Base-by-base conservation (phyloP, 2,888 invertebrate genomes). In the Sicus ferrugineus region DNA sequence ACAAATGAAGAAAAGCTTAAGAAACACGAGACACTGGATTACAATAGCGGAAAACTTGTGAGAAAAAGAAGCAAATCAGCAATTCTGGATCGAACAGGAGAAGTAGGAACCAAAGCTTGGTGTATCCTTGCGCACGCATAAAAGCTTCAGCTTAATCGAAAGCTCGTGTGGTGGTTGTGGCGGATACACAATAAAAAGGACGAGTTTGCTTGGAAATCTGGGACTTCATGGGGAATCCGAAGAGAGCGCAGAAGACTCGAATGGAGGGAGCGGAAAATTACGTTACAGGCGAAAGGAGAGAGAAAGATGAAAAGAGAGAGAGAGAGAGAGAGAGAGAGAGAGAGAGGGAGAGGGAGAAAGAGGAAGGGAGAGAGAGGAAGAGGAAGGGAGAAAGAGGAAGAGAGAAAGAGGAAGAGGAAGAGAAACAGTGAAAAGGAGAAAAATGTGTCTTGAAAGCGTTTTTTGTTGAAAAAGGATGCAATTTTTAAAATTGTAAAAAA, bases 131-230 rank as follows among this genome's bases (percentile, higher is more conserved):
- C 34, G 21, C 42, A 61, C 34, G 23, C 34, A 16, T 16, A 14
- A 21, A 30, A 59, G 34, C 31, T 59, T 21, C 38, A 11, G 34
- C 61, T 26, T 38, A 14, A 64, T n/a, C 63, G 59, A 56, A 11
- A 21, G n/a, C n/a, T n/a, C n/a, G n/a, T n/a, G n/a, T n/a, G n/a
- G n/a, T n/a, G n/a, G n/a, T n/a, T n/a, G n/a, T 48, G 31, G 58
- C 31, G 48, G 67, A 48, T 67, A 67, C 58, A 67, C 16, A 48
- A 67, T 19, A 61, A 48, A 59, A 67, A 59, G 23, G 48, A 38
- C 23, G 23, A 6, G 30, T 67, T 59, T 48, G 19, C 30, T 21
- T 42, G 67, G 67, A 58, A 67, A 59, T 42, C 59, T 48, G 67
- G 67, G 67, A 67, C 30, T 67, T 48, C 48, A 54, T 30, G 16